Evolutionary conservation across 1,140 invertebrate species (phyloP).

Genomic region (Heliconius himera): DNA sequence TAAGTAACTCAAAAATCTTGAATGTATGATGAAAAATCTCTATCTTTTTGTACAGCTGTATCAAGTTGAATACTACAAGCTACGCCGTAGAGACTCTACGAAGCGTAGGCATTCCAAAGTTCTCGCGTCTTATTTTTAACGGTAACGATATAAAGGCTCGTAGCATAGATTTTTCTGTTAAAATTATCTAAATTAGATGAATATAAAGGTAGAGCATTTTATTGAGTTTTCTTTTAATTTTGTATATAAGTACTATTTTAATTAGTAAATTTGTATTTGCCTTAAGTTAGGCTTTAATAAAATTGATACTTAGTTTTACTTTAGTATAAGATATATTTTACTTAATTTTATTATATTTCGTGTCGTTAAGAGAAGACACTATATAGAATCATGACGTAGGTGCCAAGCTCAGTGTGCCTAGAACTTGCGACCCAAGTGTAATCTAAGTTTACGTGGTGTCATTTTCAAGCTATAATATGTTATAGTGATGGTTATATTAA

Average conservation of each 20-base stretch:
- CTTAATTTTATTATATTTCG: no score
- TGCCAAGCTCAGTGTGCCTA: no score
- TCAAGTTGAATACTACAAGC: conserved; percentile 3
- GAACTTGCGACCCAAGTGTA: no score
- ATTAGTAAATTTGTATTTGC: not conserved
- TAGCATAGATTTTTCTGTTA: not conserved
- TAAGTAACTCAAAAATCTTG: conserved; percentile 1
- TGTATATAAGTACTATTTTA: not conserved
- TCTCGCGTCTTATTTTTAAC: conserved; percentile 1
- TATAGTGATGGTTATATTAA: no score
- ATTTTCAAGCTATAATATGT: no score
- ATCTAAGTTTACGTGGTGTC: no score
- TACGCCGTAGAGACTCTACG: conserved; percentile 7
- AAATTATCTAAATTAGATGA: conserved; percentile 9
- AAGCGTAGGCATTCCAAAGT: conserved; percentile 2
- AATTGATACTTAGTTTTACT: not conserved
- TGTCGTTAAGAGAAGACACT: no score
- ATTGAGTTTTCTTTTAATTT: not conserved
- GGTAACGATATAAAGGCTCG: not conserved
- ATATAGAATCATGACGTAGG: no score
- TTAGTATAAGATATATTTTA: no score
- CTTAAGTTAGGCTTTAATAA: not conserved
- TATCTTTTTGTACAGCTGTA: not conserved
- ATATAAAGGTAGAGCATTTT: not conserved
- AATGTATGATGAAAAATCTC: conserved; percentile 3